phyloP scores from a whole-genome alignment of 2,113 vertebrate genomes.

The Zapornia atra region DNA sequence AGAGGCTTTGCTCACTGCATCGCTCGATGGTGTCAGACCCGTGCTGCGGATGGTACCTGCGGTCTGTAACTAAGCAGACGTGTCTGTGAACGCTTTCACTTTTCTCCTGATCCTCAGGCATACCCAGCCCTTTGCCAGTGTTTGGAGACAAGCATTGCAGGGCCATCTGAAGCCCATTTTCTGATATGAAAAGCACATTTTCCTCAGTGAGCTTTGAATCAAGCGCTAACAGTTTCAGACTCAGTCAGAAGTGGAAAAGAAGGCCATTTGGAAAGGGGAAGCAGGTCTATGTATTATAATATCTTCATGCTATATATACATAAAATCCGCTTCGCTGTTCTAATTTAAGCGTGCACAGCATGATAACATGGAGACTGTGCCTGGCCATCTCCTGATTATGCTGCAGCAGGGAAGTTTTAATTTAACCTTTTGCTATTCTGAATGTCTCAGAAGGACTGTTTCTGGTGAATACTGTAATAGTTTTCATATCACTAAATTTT shows the following conservation, averaged over 20 bases:
- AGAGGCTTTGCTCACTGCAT: background rate
- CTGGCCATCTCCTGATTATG: background rate
- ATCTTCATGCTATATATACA: background rate
- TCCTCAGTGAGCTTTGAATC: background rate
- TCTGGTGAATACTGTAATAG: background rate
- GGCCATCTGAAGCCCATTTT: background rate
- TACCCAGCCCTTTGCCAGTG: fast-evolving
- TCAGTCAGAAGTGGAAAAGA: background rate
- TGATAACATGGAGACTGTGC: background rate
- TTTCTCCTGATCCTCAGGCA: background rate
- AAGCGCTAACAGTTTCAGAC: background rate
- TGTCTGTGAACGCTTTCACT: background rate
- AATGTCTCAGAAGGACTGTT: slow-evolving; percentile 23
- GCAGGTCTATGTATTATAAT: background rate
- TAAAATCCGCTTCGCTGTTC: background rate
- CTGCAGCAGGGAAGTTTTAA: background rate
- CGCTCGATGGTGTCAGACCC: fast-evolving
- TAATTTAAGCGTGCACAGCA: background rate
- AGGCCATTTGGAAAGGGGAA: background rate
- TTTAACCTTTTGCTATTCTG: slow-evolving; percentile 42
- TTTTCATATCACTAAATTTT: slow-evolving; percentile 29
- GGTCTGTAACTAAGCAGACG: too few species aligned
- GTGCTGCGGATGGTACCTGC: fast-evolving
- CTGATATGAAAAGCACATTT: background rate
- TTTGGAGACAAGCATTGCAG: background rate